Percentiles rank a stretch among this genome's conserved stretches.
Evolutionary conservation across 2,888 invertebrate genomes (phyloP).

Genomic region (Ophion ventricosus): DNA sequence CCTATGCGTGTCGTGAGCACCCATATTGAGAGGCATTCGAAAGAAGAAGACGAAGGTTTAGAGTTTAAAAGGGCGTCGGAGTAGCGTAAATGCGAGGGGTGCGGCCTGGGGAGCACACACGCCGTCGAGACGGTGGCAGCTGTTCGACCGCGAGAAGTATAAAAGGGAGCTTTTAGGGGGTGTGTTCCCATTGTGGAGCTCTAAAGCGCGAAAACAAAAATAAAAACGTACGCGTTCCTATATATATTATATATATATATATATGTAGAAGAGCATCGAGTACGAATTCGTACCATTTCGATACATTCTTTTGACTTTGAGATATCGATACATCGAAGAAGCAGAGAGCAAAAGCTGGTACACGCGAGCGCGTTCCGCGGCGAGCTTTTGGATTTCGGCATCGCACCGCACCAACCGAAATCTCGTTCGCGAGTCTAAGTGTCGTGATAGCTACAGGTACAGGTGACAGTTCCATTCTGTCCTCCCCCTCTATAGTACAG

Average conservation of each 20-base stretch:
- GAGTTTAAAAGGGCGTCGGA: conserved; percentile 26
- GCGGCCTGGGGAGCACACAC: conserved; percentile 23
- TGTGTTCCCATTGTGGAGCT: conserved; percentile 53
- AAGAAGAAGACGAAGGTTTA: conserved; percentile 3
- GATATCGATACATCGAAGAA: conserved; percentile 7
- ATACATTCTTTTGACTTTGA: conserved; percentile 23
- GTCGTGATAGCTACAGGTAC: conserved; percentile 67
- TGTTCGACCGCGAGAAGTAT: conserved; percentile 51
- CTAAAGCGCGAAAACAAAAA: conserved; percentile 39
- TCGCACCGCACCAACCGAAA: conserved; percentile 61
- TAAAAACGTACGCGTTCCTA: background rate
- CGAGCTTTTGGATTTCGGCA: conserved; percentile 67
- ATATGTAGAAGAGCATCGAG: background rate
- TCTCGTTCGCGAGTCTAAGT: conserved; percentile 62
- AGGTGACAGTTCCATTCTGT: conserved; percentile 42
- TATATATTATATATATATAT: background rate
- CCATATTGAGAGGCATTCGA: conserved; percentile 9
- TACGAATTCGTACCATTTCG: background rate
- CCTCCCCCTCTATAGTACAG: background rate
- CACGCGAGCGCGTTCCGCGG: conserved; percentile 41
- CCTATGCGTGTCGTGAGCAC: conserved; percentile 20
- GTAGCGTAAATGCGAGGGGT: conserved; percentile 16
- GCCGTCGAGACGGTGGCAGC: conserved; percentile 19
- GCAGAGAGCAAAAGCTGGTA: background rate
- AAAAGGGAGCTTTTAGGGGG: conserved; percentile 20